Evolutionary conservation across 1,140 invertebrate genomes (phyloP), one percentile per base, ranked within the genome.

Genomic region (Bombus consobrinus): DNA sequence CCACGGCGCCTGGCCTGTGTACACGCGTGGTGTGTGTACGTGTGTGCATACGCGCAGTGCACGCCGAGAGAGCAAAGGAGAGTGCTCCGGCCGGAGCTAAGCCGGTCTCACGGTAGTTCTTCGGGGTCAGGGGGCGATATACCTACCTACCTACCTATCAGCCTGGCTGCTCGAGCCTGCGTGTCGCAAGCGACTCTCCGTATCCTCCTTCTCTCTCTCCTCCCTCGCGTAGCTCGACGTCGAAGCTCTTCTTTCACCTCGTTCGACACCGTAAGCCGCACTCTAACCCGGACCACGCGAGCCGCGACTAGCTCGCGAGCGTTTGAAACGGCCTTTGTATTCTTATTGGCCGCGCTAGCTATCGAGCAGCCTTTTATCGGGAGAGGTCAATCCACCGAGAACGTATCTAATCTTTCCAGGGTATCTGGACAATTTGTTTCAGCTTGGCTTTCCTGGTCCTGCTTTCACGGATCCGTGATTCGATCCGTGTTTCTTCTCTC

Each of bases 101-200:
- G 92, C 87, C 91, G 93, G 91, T 94, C 94, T 94, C 94, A 94
- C 94, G 94, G 94, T 94, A 94, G 94, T 94, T 94, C 87, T 87
- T 89, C 83, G 92, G 90, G 93, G 94, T 94, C 93, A 94, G 90
- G 91, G 94, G 93, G 93, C 93, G 92, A 93, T 93, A 93, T 92
- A 93, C 91, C 91, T 92, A 89, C 91, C 92, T 91, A 88, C 69
- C 89, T 89, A 89, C 85, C 90, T 88, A 88, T 84, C 90, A 83
- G 80, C 74, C 81, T 66, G 72, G 72, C 77, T 77, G 72, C 87
- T 85, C 82, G 89, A 88, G 86, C 59, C 84, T 90, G 87, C 91
- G 86, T 93, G 92, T 93, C 92, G 92, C 91, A 93, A 92, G 89
- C 87, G 34, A 78, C 89, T 90, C 91, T 90, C 82, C 59, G 72